Evolutionary conservation across 2,113 vertebrate species (phyloP).

Genomic region (Charina bottae): DNA sequence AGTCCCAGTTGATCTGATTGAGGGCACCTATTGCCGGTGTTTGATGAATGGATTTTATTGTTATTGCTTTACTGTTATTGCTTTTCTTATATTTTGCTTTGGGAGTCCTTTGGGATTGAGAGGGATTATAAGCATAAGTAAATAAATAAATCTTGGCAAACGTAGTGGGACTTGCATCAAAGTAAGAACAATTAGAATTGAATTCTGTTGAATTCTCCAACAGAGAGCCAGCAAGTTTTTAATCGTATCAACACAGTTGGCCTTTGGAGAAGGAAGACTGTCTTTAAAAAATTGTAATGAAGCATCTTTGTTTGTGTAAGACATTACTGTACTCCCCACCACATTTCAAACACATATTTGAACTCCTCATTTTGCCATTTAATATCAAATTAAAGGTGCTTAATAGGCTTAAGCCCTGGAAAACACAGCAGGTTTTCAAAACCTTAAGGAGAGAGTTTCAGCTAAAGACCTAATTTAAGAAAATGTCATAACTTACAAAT

Average conservation of each 20-base stretch:
- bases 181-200: neutral
- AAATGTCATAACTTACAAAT: constrained; percentile 35
- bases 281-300: constrained; percentile 18
- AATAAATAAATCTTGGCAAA: neutral
- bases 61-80: neutral
- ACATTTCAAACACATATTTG: constrained; percentile 2
- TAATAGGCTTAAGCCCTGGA: neutral
- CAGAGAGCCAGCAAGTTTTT: neutral
- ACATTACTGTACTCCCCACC: neutral
- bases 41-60: neutral
- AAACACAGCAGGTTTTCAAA: constrained; percentile 1
- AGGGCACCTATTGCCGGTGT: neutral
- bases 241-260: too few relatives aligned
- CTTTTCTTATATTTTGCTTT: neutral
- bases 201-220: neutral
- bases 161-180: neutral
- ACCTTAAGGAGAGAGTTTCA: neutral
- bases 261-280: neutral
- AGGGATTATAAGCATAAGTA: neutral
- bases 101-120: neutral
- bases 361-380: constrained; percentile 8
- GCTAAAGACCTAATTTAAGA: constrained; percentile 30
- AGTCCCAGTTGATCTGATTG: neutral
- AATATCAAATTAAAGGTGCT: constrained; percentile 12
- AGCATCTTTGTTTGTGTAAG: neutral